Evolutionary conservation across 1,140 invertebrate species (phyloP).

Genomic region (Drosophila busckii): DNA sequence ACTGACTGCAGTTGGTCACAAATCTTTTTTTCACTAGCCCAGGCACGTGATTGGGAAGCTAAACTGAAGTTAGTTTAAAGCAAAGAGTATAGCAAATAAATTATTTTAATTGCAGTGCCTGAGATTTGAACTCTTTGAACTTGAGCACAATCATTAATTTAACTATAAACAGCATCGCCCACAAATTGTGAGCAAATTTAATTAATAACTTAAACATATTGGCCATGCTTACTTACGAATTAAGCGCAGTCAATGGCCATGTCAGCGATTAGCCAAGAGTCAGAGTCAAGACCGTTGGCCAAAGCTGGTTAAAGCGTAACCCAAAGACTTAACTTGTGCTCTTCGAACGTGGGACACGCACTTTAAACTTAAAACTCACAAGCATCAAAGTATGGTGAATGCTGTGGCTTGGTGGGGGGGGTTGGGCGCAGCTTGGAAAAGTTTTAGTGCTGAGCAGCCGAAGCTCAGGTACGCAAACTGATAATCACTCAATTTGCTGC

Average conservation of each 20-base stretch:
- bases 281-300: slow-evolving; percentile 15
- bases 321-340: slow-evolving; percentile 26
- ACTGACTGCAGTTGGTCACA: too few species aligned
- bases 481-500: slow-evolving; percentile 73
- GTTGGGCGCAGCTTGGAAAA: background rate
- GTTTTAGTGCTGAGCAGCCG: background rate
- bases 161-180: slow-evolving; percentile 1
- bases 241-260: slow-evolving; percentile 10
- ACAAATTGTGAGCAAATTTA: slow-evolving; percentile 36
- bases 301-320: slow-evolving; percentile 48
- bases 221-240: slow-evolving; percentile 35
- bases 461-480: slow-evolving; percentile 59
- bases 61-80: too few species aligned
- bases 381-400: background rate
- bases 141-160: slow-evolving; percentile 26
- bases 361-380: slow-evolving; percentile 21
- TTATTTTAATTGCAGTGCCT: too few species aligned
- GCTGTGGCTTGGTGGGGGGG: background rate
- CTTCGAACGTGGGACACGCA: slow-evolving; percentile 40
- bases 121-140: too few species aligned
- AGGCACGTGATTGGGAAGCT: too few species aligned
- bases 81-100: too few species aligned
- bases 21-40: too few species aligned
- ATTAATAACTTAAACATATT: slow-evolving; percentile 52
- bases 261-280: slow-evolving; percentile 41